Evolutionary conservation across 2,797 vertebrate species (phyloP), one percentile per base, ranked within the genome.

Genomic region (Podarcis lilfordi): DNA sequence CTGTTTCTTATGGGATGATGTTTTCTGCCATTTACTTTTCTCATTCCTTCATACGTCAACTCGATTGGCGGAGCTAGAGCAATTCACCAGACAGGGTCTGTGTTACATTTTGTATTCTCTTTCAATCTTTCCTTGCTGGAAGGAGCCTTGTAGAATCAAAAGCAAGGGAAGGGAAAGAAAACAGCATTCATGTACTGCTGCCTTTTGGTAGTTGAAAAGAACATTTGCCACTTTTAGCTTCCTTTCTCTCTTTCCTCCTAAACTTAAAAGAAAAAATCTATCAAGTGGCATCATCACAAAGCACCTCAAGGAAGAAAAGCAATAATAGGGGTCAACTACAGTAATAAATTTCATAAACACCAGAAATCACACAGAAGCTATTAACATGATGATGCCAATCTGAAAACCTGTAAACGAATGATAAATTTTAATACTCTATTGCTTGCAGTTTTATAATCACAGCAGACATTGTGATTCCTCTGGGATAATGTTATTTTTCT

Each of bases 401-500:
- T 68, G n/a, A 82, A 89, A 68, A 90, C 25, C 45, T 80, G 2
- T 15, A 0, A 3, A 55, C 6, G 84, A 82, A 11, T 79, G 68
- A 7, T 29, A 10, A 78, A 29, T 0, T 0, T 90, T 87, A 25
- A 27, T 88, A 90, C 32, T 61, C 82, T 92, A 69, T 81, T 89
- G 69, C 9, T 5, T 84, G 89, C 79, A 72, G 43, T 77, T 87
- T 88, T 77, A 77, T 91, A 21, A 78, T 92, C 29, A 32, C 59
- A 82, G 85, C 71, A 45, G 87, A 69, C 32, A 19, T 37, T 89
- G 25, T 89, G 59, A 71, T 76, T 66, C 11, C 66, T 89, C 75
- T 91, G 76, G 75, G 45, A 85, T 37, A 71, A 40, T 86, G 25
- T n/a, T 89, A 88, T 90, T 64, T 23, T 86, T 84, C 9, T 83